Conservation (phyloP, 1,140 invertebrate genomes). For the Harpegnathos saltator region DNA sequence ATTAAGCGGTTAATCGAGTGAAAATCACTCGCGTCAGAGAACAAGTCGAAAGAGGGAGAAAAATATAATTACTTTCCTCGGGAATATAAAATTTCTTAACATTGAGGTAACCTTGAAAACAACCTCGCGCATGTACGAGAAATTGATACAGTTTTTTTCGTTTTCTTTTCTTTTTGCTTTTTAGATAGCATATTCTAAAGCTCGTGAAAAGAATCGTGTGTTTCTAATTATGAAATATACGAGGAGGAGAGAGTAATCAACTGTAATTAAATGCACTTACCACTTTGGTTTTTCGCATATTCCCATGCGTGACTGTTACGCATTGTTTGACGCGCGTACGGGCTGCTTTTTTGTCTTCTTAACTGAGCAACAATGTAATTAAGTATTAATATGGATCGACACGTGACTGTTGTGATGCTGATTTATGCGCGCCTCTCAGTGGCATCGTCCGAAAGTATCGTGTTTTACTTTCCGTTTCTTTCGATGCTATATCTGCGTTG, state of each 20-base stretch:
- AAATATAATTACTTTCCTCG: too few species aligned
- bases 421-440: constrained; percentile 3
- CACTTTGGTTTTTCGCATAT: constrained; percentile 15
- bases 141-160: too few species aligned
- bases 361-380: constrained; percentile 29
- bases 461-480: constrained; percentile 9
- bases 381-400: constrained; percentile 36
- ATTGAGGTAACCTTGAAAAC: too few species aligned
- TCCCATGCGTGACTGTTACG: constrained; percentile 19
- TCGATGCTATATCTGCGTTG: neutral
- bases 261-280: constrained; percentile 6
- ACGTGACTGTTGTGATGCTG: constrained; percentile 1
- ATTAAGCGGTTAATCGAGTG: too few species aligned
- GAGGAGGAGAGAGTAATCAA: neutral
- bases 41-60: too few species aligned
- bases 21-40: too few species aligned
- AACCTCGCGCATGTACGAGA: too few species aligned
- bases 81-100: too few species aligned
- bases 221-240: neutral
- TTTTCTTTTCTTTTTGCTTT: too few species aligned
- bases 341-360: constrained; percentile 17
- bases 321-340: constrained; percentile 19
- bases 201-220: neutral
- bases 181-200: too few species aligned
- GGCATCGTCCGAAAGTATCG: constrained; percentile 25